Percentiles rank a stretch among this genome's conserved stretches.
These are phyloP conservation scores for Myotis yumanensis DNA, from an alignment of 2,113 vertebrate genomes.

Conservation along the genomic window DNA sequence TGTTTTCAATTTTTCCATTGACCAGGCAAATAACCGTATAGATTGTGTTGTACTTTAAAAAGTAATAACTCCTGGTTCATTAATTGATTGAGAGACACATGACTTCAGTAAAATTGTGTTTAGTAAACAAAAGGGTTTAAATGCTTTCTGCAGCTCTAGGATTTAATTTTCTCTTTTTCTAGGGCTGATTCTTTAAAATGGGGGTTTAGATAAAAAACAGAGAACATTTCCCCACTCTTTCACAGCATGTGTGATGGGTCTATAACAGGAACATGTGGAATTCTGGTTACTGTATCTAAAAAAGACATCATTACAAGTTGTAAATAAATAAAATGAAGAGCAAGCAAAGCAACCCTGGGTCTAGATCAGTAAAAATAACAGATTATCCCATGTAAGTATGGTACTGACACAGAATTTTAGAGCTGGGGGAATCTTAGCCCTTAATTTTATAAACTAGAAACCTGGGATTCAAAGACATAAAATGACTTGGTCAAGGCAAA, in stretches of 20 bases:
- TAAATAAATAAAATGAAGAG: background rate
- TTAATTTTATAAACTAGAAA: conserved; percentile 37
- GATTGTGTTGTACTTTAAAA: conserved; percentile 40
- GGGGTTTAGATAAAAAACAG: background rate
- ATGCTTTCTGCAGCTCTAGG: background rate
- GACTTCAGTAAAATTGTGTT: conserved; percentile 41
- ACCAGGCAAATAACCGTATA: conserved; percentile 23
- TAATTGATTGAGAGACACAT: background rate
- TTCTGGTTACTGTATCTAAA: conserved; percentile 18
- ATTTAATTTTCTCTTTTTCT: conserved; percentile 44
- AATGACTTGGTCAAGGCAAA: conserved; percentile 29
- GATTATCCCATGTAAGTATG: background rate
- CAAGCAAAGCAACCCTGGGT: background rate
- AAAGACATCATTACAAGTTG: background rate
- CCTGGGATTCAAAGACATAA: conserved; percentile 42
- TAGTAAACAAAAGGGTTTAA: conserved; percentile 35
- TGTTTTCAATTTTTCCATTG: background rate
- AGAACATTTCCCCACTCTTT: background rate
- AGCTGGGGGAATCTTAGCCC: background rate
- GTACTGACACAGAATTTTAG: background rate
- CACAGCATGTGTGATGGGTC: background rate
- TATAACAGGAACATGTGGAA: background rate
- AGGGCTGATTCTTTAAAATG: conserved; percentile 25
- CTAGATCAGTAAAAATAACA: conserved; percentile 6
- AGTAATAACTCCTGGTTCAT: conserved; percentile 23